Evolutionary conservation across 2,113 vertebrate species (phyloP), one percentile per base, ranked within the genome.

Genomic region (Salvelinus sp.): DNA sequence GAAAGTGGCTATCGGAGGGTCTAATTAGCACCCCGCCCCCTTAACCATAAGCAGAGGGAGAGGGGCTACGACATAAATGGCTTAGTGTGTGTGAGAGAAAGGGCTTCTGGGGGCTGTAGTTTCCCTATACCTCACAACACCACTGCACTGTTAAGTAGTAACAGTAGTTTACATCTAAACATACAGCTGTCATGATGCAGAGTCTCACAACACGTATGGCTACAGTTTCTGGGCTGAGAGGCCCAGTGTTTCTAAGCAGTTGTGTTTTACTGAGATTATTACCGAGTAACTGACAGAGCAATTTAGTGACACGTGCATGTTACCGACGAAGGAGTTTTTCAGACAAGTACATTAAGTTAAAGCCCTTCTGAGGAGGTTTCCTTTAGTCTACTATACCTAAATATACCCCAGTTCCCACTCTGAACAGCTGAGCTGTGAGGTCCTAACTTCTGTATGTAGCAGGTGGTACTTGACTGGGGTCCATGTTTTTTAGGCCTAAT

Each of bases 321-420:
- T 57, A 77, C 27, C 38, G 13, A 65, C 47, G n/a, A 16, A 25
- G 33, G 62, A 64, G 54, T 60, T 60, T 71, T 69, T 30, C 69
- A 74, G 72, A 80, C 77, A 84, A 81, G 75, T 83, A 80, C 58
- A 86, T 87, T 84, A 85, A 87, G 77, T 3, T 73, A 27, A 70
- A 69, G 66, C 65, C 22, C 5, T 63, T 58, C 50, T 16, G 9
- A 20, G 10, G 67, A 22, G n/a, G 22, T 69, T 57, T 57, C 12
- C 14, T 18, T 18, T 4, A 69, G 33, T 38, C 1, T 69, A n/a
- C 9, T 76, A 54, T 2, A 7, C 6, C 6, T 22, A 71, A 33
- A 78, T 79, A 23, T 28, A 64, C 7, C 60, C 28, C 3, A 6
- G 23, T 16, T 4, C 64, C 33, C 30, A 25, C 23, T 6, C 13